Base-by-base conservation (phyloP, 2,888 invertebrate genomes). In the Acanthosepion esculentum region DNA sequence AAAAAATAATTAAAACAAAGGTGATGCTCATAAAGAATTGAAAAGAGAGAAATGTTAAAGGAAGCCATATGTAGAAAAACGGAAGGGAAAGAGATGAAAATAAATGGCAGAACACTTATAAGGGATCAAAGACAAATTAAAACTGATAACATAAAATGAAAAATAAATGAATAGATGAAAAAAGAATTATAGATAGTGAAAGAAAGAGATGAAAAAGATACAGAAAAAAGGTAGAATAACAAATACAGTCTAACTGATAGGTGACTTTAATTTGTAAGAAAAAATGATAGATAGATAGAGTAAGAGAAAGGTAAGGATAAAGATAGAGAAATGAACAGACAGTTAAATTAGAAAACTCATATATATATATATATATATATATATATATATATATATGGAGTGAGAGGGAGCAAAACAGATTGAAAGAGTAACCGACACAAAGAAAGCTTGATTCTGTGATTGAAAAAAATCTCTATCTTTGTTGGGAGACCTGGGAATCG, bases 401-500 rank as follows among this genome's bases (percentile, higher is more conserved):
- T 5, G n/a, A 78, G n/a, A 33, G 12, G 15, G 8, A 78, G 78
- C 29, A n/a, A n/a, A 78, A 78, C 8, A 4, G 78, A 78, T 29
- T n/a, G 78, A 78, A n/a, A 78, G 78, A 78, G 78, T 3, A n/a
- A 59, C 23, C 7, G 59, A 59, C 59, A 78, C 15, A 78, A 15
- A n/a, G 78, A 78, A n/a, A 78, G n/a, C n/a, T 78, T 78, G 78
- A 78, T 78, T 78, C n/a, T 15, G 15, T 78, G n/a, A 15, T 78
- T n/a, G n/a, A n/a, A 78, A 15, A n/a, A n/a, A n/a, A 78, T n/a
- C n/a, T 78, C n/a, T 12, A 15, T 78, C 12, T 78, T 91, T 48
- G 94, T 94, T 50, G 18, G 78, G n/a, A 78, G 33, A 78, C n/a
- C n/a, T n/a, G 78, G 78, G 78, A 78, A 78, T 78, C 12, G n/a